phyloP scores from a whole-genome alignment of 2,888 invertebrate genomes.

The Calliscelio sp. region DNA sequence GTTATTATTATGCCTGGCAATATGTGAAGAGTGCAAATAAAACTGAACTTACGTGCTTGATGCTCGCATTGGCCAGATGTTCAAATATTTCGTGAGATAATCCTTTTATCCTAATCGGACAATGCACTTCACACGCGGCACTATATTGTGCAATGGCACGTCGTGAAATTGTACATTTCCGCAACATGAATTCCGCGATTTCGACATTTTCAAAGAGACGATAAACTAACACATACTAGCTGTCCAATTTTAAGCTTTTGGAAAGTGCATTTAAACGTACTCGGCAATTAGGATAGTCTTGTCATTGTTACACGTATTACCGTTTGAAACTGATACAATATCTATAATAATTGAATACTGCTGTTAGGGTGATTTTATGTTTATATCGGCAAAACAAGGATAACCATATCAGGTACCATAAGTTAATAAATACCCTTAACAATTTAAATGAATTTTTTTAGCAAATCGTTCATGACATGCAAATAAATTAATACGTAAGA shows the following conservation, averaged over 20 bases:
- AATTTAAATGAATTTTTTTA: too few species aligned
- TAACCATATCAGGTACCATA: too few species aligned
- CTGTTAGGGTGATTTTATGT: too few species aligned
- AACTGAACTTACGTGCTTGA: slow-evolving; percentile 51
- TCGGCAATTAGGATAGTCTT: background rate
- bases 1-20: background rate
- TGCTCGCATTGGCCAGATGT: slow-evolving; percentile 23
- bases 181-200: slow-evolving; percentile 32
- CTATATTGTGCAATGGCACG: slow-evolving; percentile 47
- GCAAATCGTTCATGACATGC: too few species aligned
- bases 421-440: too few species aligned
- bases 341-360: too few species aligned
- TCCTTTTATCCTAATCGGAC: slow-evolving; percentile 61
- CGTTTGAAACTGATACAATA: too few species aligned
- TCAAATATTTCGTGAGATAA: slow-evolving; percentile 57
- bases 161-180: slow-evolving; percentile 34
- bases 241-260: slow-evolving; percentile 3
- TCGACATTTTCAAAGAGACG: slow-evolving; percentile 32
- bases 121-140: slow-evolving; percentile 55
- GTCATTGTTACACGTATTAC: too few species aligned
- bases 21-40: slow-evolving; percentile 30
- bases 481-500: slow-evolving; percentile 38
- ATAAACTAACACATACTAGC: slow-evolving; percentile 27
- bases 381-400: too few species aligned
- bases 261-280: slow-evolving; percentile 13